Evolutionary conservation across 1,140 invertebrate species (phyloP), one percentile per base, ranked within the genome.

Genomic region (Megathymus violae): DNA sequence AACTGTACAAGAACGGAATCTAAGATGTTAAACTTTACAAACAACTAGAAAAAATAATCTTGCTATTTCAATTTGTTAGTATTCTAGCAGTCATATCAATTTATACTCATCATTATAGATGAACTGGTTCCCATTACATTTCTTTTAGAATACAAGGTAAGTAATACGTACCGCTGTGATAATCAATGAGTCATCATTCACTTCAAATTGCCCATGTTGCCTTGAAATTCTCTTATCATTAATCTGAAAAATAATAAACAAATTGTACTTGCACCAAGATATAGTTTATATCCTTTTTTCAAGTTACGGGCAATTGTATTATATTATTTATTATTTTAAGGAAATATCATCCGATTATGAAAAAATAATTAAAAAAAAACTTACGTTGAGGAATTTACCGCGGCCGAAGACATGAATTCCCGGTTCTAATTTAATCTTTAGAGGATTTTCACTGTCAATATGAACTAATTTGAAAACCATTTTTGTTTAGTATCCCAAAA

Each of bases 141-240:
- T n/a, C n/a, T n/a, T n/a, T n/a, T n/a, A n/a, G n/a, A n/a, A n/a
- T n/a, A n/a, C n/a, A n/a, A n/a, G n/a, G 54, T 22, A 38, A 10
- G n/a, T 27, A 41, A 10, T 62, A 76, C 78, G 73, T 77, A 88
- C 87, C 6, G 87, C 73, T 64, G 76, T 85, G n/a, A 90, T 43
- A 36, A 40, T 64, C 10, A 90, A 62, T 15, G 69, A 62, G 44
- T 76, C 68, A 38, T 61, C 58, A 0, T 58, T 62, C 11, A 85
- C 76, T 22, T 71, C 44, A 1, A 90, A 22, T 40, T 86, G 64
- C 17, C 79, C 88, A 77, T 90, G 88, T 19, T 78, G 77, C 41
- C 83, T 78, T 1, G 88, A 90, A 46, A 90, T 74, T 38, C 80
- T 71, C 61, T 84, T 82, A 63, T 90, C 88, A 16, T 78, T 60